Evolutionary conservation across 2,888 invertebrate species (phyloP), one percentile per base, ranked within the genome.

Genomic region (Griposia aprilina): DNA sequence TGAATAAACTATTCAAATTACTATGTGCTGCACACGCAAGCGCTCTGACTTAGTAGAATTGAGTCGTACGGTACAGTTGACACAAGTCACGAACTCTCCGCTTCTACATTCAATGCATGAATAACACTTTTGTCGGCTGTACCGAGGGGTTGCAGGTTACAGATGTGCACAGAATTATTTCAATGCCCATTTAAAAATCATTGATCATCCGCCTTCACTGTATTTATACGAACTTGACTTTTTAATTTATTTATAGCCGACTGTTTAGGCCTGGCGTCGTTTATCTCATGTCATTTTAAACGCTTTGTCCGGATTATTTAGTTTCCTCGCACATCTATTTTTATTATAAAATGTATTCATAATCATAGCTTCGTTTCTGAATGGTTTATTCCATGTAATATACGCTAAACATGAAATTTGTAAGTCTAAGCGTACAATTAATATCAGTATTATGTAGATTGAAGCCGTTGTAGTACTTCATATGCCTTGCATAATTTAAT

Each of bases 1-100:
- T 92, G 93, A 93, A 94, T 93, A 89, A 90, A 88, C 91, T 87
- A 92, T 94, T 93, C 90, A 93, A 90, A 90, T 90, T 85, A 84
- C 86, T 82, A 89, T 88, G 88, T 85, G 84, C 80, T 85, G 85
- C 85, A 91, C 90, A 90, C 88, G 88, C 90, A 79, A 89, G 85
- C 85, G 82, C 83, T 88, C 88, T 89, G 90, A 91, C 91, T 93
- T 90, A 90, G 88, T 85, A 80, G 84, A 88, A 92, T 89, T 88
- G 85, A 90, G 86, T 83, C 82, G 87, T 87, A 87, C 82, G 88
- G 85, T 87, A 83, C 80, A 87, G 80, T 88, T 89, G 90, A 88
- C 86, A 86, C 78, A 85, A 90, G 90, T 92, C 91, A 92, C 91
- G 90, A 90, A 91, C 87, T 84, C 87, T 73, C 80, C 71, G 71